Base-by-base conservation (phyloP, 2,113 vertebrate genomes). In the Oreochromis aureus region DNA sequence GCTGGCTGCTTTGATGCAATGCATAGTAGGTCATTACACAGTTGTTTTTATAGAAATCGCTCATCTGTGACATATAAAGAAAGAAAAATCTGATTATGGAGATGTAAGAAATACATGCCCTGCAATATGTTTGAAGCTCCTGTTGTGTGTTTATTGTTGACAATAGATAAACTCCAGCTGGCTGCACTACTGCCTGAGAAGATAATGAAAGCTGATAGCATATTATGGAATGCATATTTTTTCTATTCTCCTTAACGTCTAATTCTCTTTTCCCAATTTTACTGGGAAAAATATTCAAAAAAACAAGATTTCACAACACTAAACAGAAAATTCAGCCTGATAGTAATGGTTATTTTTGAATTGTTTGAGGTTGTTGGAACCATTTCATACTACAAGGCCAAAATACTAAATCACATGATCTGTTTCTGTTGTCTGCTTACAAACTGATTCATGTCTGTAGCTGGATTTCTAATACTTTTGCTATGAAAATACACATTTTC, bases 1-100 rank as follows among this genome's bases (percentile, higher is more conserved):
- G 27, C 63, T 59, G 5, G 46, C 41, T 15, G 36, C 78, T 83
- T 73, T 83, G 61, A 89, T 87, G 56, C 34, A 69, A 71, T 5
- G 7, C 54, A 78, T 32, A 0, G 46, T 78, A 53, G 46, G 7
- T 78, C 73, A 1, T 53, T 78, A 34, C 27, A 32, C 73, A 71
- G 51, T 56, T 48, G 54, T 22, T 63, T 30, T 69, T 16, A 24
- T 41, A 79, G 39, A 24, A 85, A 66, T 71, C 3, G 12, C 59
- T 79, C 48, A 59, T 85, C 24, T 81, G 41, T 44, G 44, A 61
- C 19, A 27, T 48, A 86, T 81, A 30, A 78, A 51, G 2, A 84
- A 11, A 69, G 48, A 66, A 82, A 27, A 73, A 53, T 80, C 39
- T 79, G 58, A 78, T 89, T 34, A 53, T 10, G 71, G 61, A 41